phyloP scores from a whole-genome alignment of 2,888 invertebrate species.

The Xestia rhomboidea region DNA sequence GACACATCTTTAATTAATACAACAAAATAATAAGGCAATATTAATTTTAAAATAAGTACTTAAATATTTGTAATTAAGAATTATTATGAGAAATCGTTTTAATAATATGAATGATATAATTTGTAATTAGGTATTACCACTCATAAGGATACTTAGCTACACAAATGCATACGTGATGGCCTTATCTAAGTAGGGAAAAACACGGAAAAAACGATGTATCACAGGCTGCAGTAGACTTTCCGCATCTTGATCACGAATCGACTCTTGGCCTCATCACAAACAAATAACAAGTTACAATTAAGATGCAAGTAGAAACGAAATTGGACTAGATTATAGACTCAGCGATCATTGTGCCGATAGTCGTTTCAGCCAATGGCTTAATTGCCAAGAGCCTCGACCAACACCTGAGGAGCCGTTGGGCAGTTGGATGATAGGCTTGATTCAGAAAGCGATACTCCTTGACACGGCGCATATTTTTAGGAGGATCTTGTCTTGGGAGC shows the following conservation, averaged over 20 bases:
- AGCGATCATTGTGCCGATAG: not conserved
- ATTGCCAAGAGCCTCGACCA: not conserved
- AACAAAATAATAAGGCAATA: not conserved
- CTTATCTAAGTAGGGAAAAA: conserved; percentile 1
- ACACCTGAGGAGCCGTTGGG: not conserved
- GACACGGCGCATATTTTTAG: not conserved
- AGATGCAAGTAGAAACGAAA: not conserved
- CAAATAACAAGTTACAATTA: not conserved
- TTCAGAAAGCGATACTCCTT: not conserved
- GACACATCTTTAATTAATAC: not conserved
- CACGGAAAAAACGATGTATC: conserved; percentile 9
- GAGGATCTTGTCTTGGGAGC: not conserved
- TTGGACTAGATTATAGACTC: not conserved
- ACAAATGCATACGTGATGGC: not conserved
- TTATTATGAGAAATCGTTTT: not conserved
- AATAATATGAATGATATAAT: not conserved
- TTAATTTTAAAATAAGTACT: not conserved
- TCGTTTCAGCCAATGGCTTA: not conserved
- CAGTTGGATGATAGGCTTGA: not conserved
- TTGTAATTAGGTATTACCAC: not conserved
- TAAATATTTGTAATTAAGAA: not conserved
- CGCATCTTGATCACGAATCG: not conserved
- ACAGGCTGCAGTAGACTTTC: not conserved
- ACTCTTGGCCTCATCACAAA: not conserved
- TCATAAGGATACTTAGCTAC: not conserved